phyloP scores from a whole-genome alignment of 2,113 vertebrate genomes.

The Petromus typicus region DNA sequence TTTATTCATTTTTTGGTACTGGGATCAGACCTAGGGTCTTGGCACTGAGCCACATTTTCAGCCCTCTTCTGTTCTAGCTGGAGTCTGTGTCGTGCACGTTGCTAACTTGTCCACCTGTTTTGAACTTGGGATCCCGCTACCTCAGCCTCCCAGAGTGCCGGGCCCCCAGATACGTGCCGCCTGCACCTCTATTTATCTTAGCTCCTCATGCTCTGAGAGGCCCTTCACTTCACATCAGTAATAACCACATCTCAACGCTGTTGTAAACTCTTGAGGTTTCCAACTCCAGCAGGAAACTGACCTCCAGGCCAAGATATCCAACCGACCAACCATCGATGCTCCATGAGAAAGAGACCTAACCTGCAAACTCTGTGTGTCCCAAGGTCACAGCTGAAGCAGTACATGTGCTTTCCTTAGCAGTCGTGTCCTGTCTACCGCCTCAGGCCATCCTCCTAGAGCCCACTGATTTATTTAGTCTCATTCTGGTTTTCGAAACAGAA shows the following conservation, averaged over 20 bases:
- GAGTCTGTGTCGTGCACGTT: neutral
- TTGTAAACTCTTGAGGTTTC: neutral
- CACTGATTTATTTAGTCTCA: neutral
- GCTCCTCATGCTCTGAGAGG: constrained; percentile 25
- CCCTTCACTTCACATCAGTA: neutral
- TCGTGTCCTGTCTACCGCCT: neutral
- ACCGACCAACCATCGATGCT: neutral
- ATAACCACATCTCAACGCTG: constrained; percentile 1
- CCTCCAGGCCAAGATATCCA: neutral
- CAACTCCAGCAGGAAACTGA: neutral
- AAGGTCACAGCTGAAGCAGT: neutral
- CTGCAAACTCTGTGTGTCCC: neutral
- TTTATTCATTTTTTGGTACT: neutral
- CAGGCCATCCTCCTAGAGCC: neutral
- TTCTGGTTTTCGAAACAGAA: neutral
- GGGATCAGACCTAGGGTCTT: neutral
- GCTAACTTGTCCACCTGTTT: neutral
- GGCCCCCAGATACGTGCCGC: neutral
- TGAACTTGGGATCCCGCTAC: neutral
- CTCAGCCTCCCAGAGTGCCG: neutral
- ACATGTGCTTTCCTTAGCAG: neutral
- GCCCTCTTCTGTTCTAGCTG: neutral
- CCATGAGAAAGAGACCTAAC: neutral
- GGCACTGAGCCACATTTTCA: neutral
- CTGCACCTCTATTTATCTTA: constrained; percentile 31